Base-by-base conservation (phyloP, 2,888 invertebrate species). In the Nineta flava region DNA sequence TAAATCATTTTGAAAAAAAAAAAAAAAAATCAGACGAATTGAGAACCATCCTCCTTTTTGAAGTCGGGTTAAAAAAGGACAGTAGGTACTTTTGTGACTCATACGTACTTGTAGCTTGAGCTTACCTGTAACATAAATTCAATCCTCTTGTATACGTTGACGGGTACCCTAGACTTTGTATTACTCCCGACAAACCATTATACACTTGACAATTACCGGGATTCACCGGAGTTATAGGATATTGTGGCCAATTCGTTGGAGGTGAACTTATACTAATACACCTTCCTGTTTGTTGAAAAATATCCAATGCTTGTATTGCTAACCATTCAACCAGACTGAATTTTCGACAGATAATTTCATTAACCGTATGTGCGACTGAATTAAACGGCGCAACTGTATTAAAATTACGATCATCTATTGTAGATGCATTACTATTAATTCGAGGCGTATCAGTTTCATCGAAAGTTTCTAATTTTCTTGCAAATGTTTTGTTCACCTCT, bases 101-200 rank as follows among this genome's bases (percentile, higher is more conserved):
- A n/a, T n/a, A n/a, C n/a, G n/a, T n/a, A n/a, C n/a, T n/a, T n/a
- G n/a, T n/a, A n/a, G n/a, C n/a, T n/a, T n/a, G n/a, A n/a, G n/a
- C n/a, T 57, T 58, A 71, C 72, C 71, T 65, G 58, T 69, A 72
- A 54, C 72, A 73, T 46, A 62, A 55, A 50, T 66, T 62, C 41
- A 65, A 51, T 55, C 69, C 66, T 50, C 58, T 58, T 1, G 67
- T 65, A 59, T 73, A 72, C 52, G 57, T 60, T 49, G 59, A 60
- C 2, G 72, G 72, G 61, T 70, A 71, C 38, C 64, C 62, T 2
- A 70, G 68, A 49, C 68, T 69, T 38, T 62, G 61, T 34, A 73
- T 59, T 43, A 61, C 61, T n/a, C 72, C 73, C 51, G 60, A 59
- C 10, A 53, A 42, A 12, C 57, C 58, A 50, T 57, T 55, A 17